Base-by-base conservation (phyloP, 2,113 vertebrate species). In the Austrofundulus limnaeus region DNA sequence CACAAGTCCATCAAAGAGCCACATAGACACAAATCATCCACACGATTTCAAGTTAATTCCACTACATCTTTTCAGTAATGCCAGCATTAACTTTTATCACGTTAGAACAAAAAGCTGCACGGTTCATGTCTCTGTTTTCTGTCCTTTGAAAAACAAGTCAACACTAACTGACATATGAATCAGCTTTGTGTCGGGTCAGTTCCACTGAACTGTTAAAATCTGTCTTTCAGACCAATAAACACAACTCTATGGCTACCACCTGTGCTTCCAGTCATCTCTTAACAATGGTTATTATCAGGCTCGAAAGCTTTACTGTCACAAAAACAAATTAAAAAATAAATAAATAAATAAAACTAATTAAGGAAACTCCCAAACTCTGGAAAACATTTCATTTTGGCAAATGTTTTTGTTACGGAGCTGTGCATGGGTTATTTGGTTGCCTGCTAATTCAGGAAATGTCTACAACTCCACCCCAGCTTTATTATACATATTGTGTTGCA, bases 381-480 rank as follows among this genome's bases (percentile, higher is more conserved):
- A 86, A 90, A 85, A 78, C 76, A 88, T 87, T 91, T 84, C 19
- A 64, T 72, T 69, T 83, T 88, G 82, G 81, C 84, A 55, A 73
- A 41, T n/a, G 37, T 45, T 69, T 80, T 87, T 39, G 61, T 66
- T 57, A 51, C 14, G 70, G 56, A 65, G 60, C 19, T 41, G 34
- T 63, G 66, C 11, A 31, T 52, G 52, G 42, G 34, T 56, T 75
- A 69, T 77, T 77, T 37, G 57, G 45, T 43, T 65, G 46, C 65
- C 78, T 67, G 61, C 53, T 78, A 70, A 77, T 84, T 87, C 72
- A 74, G 70, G 52, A 84, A 85, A 82, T 34, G 37, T 81, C 65
- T 76, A 19, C 52, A 63, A 39, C 79, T 72, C 74, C 63, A 68
- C 63, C 77, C 59, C 45, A 28, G 39, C 24, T 28, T 63, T 77